These are phyloP conservation scores for Helicoverpa zea DNA, from an alignment of 1,140 invertebrate genomes.

Conservation along the genomic window DNA sequence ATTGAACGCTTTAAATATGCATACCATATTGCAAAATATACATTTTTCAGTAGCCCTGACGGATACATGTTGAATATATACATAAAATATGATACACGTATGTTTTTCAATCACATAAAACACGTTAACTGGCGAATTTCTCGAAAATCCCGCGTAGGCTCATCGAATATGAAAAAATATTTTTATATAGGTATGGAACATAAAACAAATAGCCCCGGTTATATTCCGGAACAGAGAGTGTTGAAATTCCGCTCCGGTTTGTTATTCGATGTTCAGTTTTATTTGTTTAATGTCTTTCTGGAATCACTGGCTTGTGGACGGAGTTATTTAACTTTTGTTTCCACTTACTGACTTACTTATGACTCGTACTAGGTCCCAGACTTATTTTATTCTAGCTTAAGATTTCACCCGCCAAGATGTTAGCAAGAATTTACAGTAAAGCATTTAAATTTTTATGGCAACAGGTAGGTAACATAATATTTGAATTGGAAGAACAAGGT, in stretches of 20 bases:
- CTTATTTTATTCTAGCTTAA: no score
- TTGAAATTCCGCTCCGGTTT: conserved; percentile 28
- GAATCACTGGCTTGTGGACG: not conserved
- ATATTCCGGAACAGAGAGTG: not conserved
- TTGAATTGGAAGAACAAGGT: no score
- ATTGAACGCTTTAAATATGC: conserved; percentile 9
- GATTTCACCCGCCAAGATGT: no score
- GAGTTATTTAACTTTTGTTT: not conserved
- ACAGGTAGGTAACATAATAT: no score
- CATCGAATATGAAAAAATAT: conserved; percentile 17
- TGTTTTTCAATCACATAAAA: conserved; percentile 45
- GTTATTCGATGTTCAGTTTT: conserved; percentile 20
- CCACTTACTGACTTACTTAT: not conserved
- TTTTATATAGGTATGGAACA: not conserved
- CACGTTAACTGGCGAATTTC: conserved; percentile 10
- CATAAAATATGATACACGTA: conserved; percentile 1
- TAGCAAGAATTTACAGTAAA: no score
- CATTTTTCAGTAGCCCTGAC: not conserved
- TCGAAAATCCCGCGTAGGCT: not conserved
- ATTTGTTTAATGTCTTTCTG: conserved; percentile 1
- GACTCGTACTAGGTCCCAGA: no score
- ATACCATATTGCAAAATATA: not conserved
- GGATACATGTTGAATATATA: not conserved
- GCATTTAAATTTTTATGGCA: no score
- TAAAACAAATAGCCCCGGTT: conserved; percentile 1